A percentile compares a stretch with the other conserved stretches of the same genome.
These are phyloP conservation scores for Zaprionus gabonicus DNA, from an alignment of 1,140 invertebrate genomes.

Conservation along the genomic window DNA sequence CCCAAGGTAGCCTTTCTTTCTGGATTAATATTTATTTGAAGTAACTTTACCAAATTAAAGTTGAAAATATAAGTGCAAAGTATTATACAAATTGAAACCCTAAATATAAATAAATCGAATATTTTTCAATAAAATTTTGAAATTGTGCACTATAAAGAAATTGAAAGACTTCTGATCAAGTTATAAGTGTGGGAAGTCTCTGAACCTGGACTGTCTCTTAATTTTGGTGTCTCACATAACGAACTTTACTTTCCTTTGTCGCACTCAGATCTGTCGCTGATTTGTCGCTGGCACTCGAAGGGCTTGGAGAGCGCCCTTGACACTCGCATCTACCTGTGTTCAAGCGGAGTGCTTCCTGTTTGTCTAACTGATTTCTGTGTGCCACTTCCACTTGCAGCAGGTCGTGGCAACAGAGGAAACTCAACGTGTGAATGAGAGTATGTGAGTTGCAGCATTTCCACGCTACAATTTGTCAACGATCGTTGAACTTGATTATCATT, in stretches of 20 bases:
- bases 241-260: slow-evolving; percentile 7
- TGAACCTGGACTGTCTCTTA: not conserved
- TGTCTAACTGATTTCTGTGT: slow-evolving; percentile 73
- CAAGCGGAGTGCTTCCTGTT: slow-evolving; percentile 61
- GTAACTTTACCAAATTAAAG: not conserved
- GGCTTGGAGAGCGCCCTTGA: slow-evolving; percentile 67
- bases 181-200: not conserved
- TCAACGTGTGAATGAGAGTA: not conserved
- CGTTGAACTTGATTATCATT: slow-evolving; percentile 21
- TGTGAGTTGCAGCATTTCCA: slow-evolving; percentile 43
- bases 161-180: not conserved
- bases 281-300: slow-evolving; percentile 20
- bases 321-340: slow-evolving; percentile 43
- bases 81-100: no score
- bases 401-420: slow-evolving; percentile 34
- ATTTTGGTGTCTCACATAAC: not conserved
- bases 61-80: not conserved
- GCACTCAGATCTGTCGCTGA: slow-evolving; percentile 16
- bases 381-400: slow-evolving; percentile 39
- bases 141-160: not conserved
- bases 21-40: no score
- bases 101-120: not conserved
- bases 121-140: not conserved
- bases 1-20: no score
- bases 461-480: slow-evolving; percentile 58